phyloP scores from a whole-genome alignment of 92 coral and sea anemone genomes.

The Metridium senile region DNA sequence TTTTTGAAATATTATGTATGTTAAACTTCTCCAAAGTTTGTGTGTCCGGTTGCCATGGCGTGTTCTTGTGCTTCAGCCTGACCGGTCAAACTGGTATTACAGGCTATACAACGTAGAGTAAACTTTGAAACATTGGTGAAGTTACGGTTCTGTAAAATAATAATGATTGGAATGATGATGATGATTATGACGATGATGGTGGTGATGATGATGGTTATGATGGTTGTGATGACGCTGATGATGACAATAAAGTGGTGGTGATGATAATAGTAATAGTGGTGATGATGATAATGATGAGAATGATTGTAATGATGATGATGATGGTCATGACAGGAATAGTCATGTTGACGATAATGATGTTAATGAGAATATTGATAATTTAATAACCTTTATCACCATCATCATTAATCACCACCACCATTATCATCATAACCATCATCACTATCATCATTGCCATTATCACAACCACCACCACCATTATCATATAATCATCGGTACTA shows the following conservation, averaged over 20 bases:
- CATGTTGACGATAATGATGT: too few species aligned
- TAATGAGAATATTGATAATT: too few species aligned
- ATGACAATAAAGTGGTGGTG: background rate
- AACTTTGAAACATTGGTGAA: constrained; percentile 84
- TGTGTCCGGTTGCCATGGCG: constrained; percentile 85
- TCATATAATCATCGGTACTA: too few species aligned
- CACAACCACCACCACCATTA: too few species aligned
- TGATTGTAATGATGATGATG: constrained; percentile 1
- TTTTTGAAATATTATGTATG: background rate
- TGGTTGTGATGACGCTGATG: background rate
- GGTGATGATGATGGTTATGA: background rate
- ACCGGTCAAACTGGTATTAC: constrained; percentile 72
- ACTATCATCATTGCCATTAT: too few species aligned
- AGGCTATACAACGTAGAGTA: constrained; percentile 88
- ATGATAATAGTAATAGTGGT: background rate
- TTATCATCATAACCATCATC: too few species aligned
- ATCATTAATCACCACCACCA: too few species aligned
- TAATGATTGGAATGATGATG: background rate
- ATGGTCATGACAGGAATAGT: background rate
- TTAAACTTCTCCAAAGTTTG: constrained; percentile 91
- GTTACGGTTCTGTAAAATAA: constrained; percentile 65
- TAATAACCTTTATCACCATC: too few species aligned
- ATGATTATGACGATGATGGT: background rate
- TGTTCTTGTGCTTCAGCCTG: constrained; percentile 81
- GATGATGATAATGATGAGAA: background rate